These are phyloP conservation scores for Alauda arvensis DNA, from an alignment of 2,797 vertebrate genomes.

Conservation along the genomic window DNA sequence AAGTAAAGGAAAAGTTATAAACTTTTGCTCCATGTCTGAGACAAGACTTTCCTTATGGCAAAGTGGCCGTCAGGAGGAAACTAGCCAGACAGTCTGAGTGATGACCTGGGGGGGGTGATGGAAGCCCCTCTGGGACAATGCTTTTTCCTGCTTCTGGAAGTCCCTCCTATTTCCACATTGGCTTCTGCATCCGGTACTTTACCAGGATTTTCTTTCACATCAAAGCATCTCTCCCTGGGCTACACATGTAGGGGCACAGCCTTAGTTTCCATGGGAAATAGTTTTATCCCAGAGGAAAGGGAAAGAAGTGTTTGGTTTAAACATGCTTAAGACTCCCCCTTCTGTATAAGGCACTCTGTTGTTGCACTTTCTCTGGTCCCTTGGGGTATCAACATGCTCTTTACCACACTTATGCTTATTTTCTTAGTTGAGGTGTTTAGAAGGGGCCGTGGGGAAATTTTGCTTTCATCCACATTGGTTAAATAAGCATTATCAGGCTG, in stretches of 20 bases:
- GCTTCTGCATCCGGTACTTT: slow-evolving; percentile 68
- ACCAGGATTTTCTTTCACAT: slow-evolving; percentile 71
- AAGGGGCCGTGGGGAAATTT: background rate
- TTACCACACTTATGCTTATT: slow-evolving; percentile 28
- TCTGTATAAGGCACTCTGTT: slow-evolving; percentile 30
- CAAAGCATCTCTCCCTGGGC: slow-evolving; percentile 68
- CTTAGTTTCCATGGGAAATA: slow-evolving; percentile 71
- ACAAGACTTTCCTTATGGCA: slow-evolving; percentile 37
- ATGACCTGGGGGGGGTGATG: slow-evolving; percentile 52
- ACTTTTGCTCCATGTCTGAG: slow-evolving; percentile 3
- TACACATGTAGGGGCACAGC: slow-evolving; percentile 69
- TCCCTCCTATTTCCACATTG: slow-evolving; percentile 73
- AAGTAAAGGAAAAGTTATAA: slow-evolving; percentile 33
- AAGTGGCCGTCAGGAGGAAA: slow-evolving; percentile 67
- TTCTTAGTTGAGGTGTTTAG: slow-evolving; percentile 46
- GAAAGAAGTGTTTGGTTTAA: slow-evolving; percentile 66
- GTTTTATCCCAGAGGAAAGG: slow-evolving; percentile 70
- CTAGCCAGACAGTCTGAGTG: slow-evolving; percentile 71
- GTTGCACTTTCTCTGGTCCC: slow-evolving; percentile 43
- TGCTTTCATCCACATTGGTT: background rate
- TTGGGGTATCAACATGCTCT: slow-evolving; percentile 25
- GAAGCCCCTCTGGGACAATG: slow-evolving; percentile 68
- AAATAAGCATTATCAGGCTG: slow-evolving; percentile 17
- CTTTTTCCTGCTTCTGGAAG: slow-evolving; percentile 75
- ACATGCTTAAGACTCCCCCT: slow-evolving; percentile 54